phyloP scores from a whole-genome alignment of 2,113 vertebrate genomes.

The Phaethornis superciliosus region DNA sequence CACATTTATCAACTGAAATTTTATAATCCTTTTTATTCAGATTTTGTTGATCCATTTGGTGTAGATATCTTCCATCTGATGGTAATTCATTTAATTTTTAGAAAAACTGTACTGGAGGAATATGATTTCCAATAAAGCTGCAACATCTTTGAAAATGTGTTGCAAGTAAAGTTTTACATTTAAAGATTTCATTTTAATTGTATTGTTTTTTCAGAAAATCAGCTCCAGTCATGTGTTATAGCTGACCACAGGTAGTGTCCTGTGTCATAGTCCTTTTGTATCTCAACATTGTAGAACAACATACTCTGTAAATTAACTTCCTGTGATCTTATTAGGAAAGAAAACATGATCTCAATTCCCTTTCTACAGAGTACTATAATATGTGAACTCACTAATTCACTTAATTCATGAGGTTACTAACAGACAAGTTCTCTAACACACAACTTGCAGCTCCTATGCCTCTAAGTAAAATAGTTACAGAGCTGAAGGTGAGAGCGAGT shows the following conservation, averaged over 20 bases:
- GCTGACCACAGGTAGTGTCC: neutral
- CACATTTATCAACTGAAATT: neutral
- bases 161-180: neutral
- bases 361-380: neutral
- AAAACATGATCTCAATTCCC: neutral
- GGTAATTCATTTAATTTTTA: neutral
- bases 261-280: neutral
- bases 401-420: neutral
- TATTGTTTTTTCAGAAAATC: neutral
- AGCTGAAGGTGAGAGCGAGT: rapidly evolving
- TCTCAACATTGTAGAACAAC: neutral
- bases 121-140: neutral
- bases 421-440: neutral
- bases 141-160: neutral
- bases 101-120: neutral
- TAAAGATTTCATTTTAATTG: neutral
- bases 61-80: neutral
- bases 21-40: neutral
- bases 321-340: neutral
- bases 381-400: neutral
- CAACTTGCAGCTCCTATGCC: neutral
- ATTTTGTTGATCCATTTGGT: neutral
- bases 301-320: neutral
- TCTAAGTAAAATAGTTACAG: neutral
- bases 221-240: rapidly evolving